Base-by-base conservation (phyloP, 1,140 invertebrate genomes). In the Cydia fagiglandana region DNA sequence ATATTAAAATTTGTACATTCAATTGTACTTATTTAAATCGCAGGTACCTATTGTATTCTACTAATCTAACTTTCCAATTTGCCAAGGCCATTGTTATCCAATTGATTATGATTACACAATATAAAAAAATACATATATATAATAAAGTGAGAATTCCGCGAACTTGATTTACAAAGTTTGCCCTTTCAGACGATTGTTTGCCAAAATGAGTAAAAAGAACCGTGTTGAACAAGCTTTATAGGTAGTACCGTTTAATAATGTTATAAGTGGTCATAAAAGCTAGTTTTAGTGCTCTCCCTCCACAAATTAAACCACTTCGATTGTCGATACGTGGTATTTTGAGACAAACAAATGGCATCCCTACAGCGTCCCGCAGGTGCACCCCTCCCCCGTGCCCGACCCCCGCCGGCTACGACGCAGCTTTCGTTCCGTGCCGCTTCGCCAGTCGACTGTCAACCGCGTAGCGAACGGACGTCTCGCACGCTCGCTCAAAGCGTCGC, bases 381-480 rank as follows among this genome's bases (percentile, higher is more conserved):
- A 84, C 88, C 88, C 74, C 82, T 76, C 83, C 64, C 80, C 81
- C 81, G 80, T 75, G 13, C 73, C 34, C 75, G 17, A 41, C 47
- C 64, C 73, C 66, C 68, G 53, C 73, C 73, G 74, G 77, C 84
- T 83, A 81, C 86, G 82, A 84, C 87, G 85, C 86, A 89, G 88
- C 89, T 92, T 90, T 91, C 89, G 86, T 89, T 86, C 38, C 75
- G 79, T 17, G 15, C n/a, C 50, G 50, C 77, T 83, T 64, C 76
- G 87, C 83, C 86, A 92, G 90, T 92, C 83, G 83, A 89, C 87
- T 88, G 86, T 88, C 88, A 90, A 87, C 88, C 83, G 79, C 84
- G 81, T 82, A 80, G 83, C 78, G 86, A 76, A 81, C 77, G 84
- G 82, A 80, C 73, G 83, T 75, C 10, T 82, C 75, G 75, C 47